A percentile compares a stretch with the other conserved stretches of the same genome.
phyloP scores from a whole-genome alignment of 2,113 vertebrate species.

The Centropristis striata region DNA sequence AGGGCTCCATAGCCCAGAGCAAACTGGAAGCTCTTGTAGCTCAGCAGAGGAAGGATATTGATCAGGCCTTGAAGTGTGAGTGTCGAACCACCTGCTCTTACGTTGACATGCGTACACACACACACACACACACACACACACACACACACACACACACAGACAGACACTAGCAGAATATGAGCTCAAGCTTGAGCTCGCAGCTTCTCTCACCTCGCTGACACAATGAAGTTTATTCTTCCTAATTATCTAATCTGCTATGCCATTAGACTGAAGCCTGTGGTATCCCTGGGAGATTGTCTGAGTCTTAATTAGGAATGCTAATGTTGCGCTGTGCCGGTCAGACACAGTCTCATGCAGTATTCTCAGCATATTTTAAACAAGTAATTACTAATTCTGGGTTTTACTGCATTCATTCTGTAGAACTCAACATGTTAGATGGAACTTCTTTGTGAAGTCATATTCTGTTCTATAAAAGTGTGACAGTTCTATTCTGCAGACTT shows the following conservation, averaged over 20 bases:
- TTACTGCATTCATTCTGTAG: not conserved
- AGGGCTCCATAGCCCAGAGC: conserved; percentile 85
- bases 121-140: conserved; percentile 14
- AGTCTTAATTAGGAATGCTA: conserved; percentile 75
- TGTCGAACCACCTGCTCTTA: conserved; percentile 52
- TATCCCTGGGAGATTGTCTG: conserved; percentile 56
- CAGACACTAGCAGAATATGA: not conserved
- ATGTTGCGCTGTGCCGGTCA: conserved; percentile 50
- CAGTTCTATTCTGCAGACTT: not conserved
- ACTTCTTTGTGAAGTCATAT: not conserved
- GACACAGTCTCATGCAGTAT: conserved; percentile 39
- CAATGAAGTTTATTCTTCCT: conserved; percentile 46
- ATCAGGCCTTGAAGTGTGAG: conserved; percentile 91
- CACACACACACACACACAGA: conserved; percentile 12
- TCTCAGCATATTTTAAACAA: conserved; percentile 36
- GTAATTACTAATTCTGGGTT: conserved; percentile 21
- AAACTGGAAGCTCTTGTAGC: conserved; percentile 87
- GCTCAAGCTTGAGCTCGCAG: conserved; percentile 10
- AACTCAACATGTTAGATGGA: not conserved
- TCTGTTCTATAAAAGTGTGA: conserved; percentile 6
- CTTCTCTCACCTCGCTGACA: conserved; percentile 48
- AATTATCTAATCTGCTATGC: conserved; percentile 69
- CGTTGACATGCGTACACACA: not conserved
- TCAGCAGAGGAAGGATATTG: conserved; percentile 87
- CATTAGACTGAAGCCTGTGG: conserved; percentile 52